Evolutionary conservation across 30 jellyfish, hydroid and myxozoan genomes (phyloP), one percentile per base, ranked within the genome.

Genomic region (Clytia hemisphaerica): DNA sequence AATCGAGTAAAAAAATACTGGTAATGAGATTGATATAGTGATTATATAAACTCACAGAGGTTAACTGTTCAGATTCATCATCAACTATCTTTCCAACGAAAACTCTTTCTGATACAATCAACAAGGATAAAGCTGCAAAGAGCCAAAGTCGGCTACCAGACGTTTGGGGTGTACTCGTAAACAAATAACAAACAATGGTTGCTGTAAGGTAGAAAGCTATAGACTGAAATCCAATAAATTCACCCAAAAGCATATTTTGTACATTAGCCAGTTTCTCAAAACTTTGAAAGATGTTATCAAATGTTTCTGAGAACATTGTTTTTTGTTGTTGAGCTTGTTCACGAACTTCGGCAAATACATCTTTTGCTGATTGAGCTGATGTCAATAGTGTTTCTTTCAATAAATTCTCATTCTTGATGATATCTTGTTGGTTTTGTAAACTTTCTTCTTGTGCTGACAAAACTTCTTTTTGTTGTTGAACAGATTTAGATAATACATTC

Each of bases 231-330:
- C 90, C 76, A 24, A 84, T 84, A 42, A 84, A 84, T 72, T 84
- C 95, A 1, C 95, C 95, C 38, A 84, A 89, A 42, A 84, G 47
- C 84, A 84, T 67, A 14, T 72, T 64, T 59, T 84, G 95, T 34
- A 84, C 72, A 34, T 71, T 54, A 31, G 95, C 75, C 30, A 84
- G 74, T 53, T 77, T 67, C 29, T 77, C 84, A 37, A 84, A 72
- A 58, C 95, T 77, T 27, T 69, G 60, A 57, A 86, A 78, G 1
- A 86, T 62, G 12, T 74, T 75, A 61, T 86, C 92, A 58, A 86
- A 86, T 3, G 96, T 78, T 47, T 49, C 83, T 60, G 90, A 71
- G 46, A 78, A 78, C 42, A 78, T 46, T 2, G 93, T 85, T 36
- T 72, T 60, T 51, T 86, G 93, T 33, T 86, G 85, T 34, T 73